Evolutionary conservation across 35 echinoderm and acorn worm species (phyloP).

Genomic region (Chiridota heheva): DNA sequence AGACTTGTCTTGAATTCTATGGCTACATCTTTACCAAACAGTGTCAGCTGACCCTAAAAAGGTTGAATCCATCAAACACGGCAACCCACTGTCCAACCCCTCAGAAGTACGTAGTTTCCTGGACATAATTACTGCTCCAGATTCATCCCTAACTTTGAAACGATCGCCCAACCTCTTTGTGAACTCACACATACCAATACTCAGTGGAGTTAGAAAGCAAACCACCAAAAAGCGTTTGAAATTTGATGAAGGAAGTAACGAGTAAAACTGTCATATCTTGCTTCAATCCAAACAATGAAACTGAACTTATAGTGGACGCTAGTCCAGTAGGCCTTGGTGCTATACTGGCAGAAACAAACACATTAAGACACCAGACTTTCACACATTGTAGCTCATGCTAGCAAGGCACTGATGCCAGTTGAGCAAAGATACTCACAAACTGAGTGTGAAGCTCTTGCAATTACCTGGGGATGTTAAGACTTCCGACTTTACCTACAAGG

Average conservation of each 20-base stretch:
- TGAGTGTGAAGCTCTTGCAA: constrained; percentile 4
- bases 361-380: background rate
- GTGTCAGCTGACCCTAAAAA: constrained; percentile 19
- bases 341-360: background rate
- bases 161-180: background rate
- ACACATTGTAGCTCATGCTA: background rate
- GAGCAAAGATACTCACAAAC: constrained; percentile 24
- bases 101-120: constrained; percentile 15
- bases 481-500: constrained; percentile 15
- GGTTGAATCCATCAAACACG: constrained; percentile 17
- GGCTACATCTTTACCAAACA: constrained; percentile 21
- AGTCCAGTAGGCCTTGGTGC: constrained; percentile 22
- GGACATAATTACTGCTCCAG: constrained; percentile 18
- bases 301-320: constrained; percentile 8
- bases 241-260: background rate
- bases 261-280: background rate
- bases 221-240: constrained; percentile 33
- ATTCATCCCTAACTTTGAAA: constrained; percentile 25
- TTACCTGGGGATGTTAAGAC: background rate
- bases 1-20: constrained; percentile 28
- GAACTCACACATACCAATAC: constrained; percentile 12
- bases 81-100: background rate
- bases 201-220: constrained; percentile 43
- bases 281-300: constrained; percentile 10
- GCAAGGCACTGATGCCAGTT: background rate